These are phyloP conservation scores for Mactra quadrangularis DNA, from an alignment of 1,140 invertebrate genomes.

Conservation along the genomic window DNA sequence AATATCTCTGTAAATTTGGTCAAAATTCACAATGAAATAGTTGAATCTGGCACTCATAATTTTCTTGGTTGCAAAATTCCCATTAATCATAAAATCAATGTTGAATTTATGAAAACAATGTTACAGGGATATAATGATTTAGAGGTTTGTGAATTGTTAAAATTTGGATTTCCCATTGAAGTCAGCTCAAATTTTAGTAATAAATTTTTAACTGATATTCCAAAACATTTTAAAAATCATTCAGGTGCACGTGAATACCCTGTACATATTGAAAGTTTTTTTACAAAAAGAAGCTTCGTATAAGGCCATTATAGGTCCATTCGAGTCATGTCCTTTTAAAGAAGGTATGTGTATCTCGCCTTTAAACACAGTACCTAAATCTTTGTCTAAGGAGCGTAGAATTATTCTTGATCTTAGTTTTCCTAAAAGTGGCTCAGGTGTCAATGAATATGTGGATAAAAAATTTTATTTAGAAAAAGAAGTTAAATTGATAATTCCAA, in stretches of 20 bases:
- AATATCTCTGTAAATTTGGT: too few relatives aligned
- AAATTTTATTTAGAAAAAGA: slow-evolving; percentile 8
- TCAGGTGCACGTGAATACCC: neutral
- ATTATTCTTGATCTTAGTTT: slow-evolving; percentile 32
- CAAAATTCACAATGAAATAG: too few relatives aligned
- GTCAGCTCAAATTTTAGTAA: too few relatives aligned
- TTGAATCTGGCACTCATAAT: too few relatives aligned
- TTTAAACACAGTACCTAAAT: slow-evolving; percentile 25
- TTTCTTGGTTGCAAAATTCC: too few relatives aligned
- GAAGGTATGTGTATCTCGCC: slow-evolving; percentile 13
- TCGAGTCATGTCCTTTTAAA: slow-evolving; percentile 21
- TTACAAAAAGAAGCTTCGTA: neutral
- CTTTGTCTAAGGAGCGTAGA: neutral
- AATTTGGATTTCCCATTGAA: slow-evolving; percentile 1
- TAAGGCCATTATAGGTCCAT: neutral
- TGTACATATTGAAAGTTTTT: neutral
- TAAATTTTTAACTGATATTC: too few relatives aligned
- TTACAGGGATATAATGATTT: neutral
- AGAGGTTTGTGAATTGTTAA: slow-evolving; percentile 5
- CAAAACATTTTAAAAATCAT: slow-evolving; percentile 33
- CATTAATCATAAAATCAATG: neutral
- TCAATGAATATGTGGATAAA: slow-evolving; percentile 40
- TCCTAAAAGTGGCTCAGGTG: slow-evolving; percentile 7
- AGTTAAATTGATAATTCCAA: slow-evolving; percentile 5
- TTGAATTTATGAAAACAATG: neutral